Conservation (phyloP, 2,797 vertebrate genomes). For the Leucoraja ocellata region DNA sequence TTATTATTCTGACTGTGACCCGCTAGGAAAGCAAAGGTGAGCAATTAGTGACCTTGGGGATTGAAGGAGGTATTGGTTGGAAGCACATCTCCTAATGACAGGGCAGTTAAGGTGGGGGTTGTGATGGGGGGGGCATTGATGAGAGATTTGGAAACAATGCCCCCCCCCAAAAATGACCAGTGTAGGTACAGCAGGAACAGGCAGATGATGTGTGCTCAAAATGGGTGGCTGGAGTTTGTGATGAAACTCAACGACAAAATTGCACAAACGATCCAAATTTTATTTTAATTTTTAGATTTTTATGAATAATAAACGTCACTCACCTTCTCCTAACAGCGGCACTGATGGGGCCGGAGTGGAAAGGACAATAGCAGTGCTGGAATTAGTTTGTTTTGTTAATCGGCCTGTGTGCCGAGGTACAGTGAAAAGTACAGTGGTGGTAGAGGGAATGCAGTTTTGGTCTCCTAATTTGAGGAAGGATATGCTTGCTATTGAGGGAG, state of each 20-base stretch:
- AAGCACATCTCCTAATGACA: conserved; percentile 71
- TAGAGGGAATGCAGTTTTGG: too few relatives aligned
- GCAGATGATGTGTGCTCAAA: conserved; percentile 74
- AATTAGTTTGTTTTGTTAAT: too few relatives aligned
- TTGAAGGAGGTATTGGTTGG: conserved; percentile 78
- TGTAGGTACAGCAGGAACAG: conserved; percentile 69
- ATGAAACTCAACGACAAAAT: conserved; percentile 68
- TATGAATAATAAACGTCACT: not conserved
- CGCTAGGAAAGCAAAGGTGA: conserved; percentile 70
- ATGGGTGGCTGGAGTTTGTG: conserved; percentile 81
- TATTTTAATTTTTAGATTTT: not conserved
- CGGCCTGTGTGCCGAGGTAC: too few relatives aligned
- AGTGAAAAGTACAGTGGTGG: too few relatives aligned
- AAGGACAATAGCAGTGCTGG: not conserved
- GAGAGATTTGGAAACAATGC: conserved; percentile 44
- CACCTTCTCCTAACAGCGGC: not conserved
- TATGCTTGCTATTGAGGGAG: too few relatives aligned
- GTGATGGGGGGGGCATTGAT: too few relatives aligned
- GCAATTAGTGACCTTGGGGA: conserved; percentile 91
- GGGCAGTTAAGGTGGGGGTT: conserved; percentile 46
- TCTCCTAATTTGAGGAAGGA: too few relatives aligned
- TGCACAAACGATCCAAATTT: conserved; percentile 52
- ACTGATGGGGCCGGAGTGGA: not conserved
- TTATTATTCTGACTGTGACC: conserved; percentile 69
- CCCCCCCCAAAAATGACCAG: conserved; percentile 57